phyloP scores from a whole-genome alignment of 2,113 vertebrate genomes.

The Syngnathus typhle region DNA sequence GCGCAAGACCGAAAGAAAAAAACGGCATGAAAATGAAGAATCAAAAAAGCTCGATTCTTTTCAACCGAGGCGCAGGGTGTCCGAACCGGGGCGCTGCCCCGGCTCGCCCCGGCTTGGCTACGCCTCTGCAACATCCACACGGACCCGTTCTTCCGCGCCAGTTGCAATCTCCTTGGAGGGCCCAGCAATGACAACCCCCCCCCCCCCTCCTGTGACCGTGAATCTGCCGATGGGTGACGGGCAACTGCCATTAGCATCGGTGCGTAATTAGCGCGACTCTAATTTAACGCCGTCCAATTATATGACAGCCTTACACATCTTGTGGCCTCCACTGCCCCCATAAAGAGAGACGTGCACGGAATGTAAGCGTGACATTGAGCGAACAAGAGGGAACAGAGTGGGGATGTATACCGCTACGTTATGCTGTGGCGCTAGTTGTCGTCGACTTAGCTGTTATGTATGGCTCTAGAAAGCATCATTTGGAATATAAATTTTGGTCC shows the following conservation, averaged over 20 bases:
- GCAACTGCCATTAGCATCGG: slow-evolving; percentile 52
- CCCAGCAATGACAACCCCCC: slow-evolving; percentile 10
- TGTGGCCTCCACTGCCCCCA: slow-evolving; percentile 42
- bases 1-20: too few relatives aligned
- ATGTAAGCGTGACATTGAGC: slow-evolving; percentile 28
- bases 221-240: slow-evolving; percentile 20
- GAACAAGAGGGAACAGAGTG: not conserved
- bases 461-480: not conserved
- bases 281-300: slow-evolving; percentile 56
- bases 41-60: too few relatives aligned
- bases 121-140: too few relatives aligned
- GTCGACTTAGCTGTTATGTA: too few relatives aligned
- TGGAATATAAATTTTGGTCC: not conserved
- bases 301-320: slow-evolving; percentile 57
- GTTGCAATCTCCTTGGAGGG: slow-evolving; percentile 9
- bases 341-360: slow-evolving; percentile 33
- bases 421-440: too few relatives aligned
- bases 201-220: slow-evolving; percentile 25
- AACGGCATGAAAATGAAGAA: too few relatives aligned
- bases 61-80: too few relatives aligned
- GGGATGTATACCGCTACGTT: too few relatives aligned
- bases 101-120: too few relatives aligned
- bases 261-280: slow-evolving; percentile 38
- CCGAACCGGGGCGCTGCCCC: too few relatives aligned
- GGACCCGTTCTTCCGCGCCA: not conserved